Conservation (phyloP, 2,113 vertebrate species). For the Ailuropoda melanoleuca region DNA sequence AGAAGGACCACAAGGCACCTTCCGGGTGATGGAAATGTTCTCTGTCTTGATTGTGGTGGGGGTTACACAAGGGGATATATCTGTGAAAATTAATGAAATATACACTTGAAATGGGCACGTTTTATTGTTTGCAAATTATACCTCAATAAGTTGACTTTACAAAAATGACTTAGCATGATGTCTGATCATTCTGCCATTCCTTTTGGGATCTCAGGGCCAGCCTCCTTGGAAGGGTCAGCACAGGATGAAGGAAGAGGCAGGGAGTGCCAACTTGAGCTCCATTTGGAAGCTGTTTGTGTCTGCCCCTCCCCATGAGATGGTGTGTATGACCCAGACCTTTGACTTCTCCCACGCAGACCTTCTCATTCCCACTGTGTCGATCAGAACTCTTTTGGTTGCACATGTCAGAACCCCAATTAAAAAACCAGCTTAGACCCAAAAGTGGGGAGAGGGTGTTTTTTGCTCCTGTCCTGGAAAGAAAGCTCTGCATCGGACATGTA, state of each 20-base stretch:
- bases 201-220: neutral
- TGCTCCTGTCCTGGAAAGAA: neutral
- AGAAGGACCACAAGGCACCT: neutral
- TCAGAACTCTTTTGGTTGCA: neutral
- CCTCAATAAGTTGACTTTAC: neutral
- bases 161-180: neutral
- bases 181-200: neutral
- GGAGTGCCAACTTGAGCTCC: neutral
- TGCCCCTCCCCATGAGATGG: rapidly evolving
- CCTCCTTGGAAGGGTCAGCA: neutral
- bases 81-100: neutral
- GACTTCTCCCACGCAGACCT: neutral
- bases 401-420: neutral
- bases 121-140: neutral
- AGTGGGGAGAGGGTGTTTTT: neutral
- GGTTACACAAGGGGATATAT: neutral
- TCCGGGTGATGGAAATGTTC: neutral
- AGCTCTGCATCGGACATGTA: neutral
- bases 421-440: neutral
- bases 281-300: neutral
- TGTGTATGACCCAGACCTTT: neutral
- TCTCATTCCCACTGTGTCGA: neutral
- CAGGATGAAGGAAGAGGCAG: neutral
- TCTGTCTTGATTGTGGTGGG: neutral
- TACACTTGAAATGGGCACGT: neutral